A percentile compares a stretch with the other conserved stretches of the same genome.
Evolutionary conservation across 2,888 invertebrate species (phyloP).

Genomic region (Resseliella maxima): DNA sequence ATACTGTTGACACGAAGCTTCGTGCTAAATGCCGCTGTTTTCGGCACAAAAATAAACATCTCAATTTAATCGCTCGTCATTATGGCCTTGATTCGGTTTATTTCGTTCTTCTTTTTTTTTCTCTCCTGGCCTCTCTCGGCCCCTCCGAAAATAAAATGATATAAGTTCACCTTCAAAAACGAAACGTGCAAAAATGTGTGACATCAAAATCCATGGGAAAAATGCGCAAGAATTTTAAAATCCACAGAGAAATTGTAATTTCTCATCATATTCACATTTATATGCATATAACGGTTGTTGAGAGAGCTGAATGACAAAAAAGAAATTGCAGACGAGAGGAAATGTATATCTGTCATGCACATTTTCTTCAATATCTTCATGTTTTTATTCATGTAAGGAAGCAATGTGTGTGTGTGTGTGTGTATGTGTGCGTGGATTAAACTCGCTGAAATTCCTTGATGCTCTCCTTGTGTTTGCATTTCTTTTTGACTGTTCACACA

Average conservation of each 20-base stretch:
- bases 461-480: background rate
- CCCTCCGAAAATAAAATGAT: background rate
- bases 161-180: background rate
- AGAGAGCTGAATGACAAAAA: background rate
- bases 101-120: too few relatives aligned
- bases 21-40: background rate
- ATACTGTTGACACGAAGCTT: background rate
- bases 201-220: background rate
- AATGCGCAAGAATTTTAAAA: background rate
- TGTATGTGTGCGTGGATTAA: background rate
- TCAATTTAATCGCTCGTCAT: background rate
- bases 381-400: background rate
- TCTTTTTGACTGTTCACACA: background rate
- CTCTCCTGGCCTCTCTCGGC: too few relatives aligned
- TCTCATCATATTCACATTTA: background rate
- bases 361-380: slow-evolving; percentile 16
- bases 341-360: background rate
- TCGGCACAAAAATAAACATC: background rate
- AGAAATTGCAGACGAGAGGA: background rate
- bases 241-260: background rate
- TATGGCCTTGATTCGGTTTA: background rate
- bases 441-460: background rate
- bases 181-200: background rate
- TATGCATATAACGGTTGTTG: background rate
- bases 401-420: background rate